Evolutionary conservation across 2,888 invertebrate species (phyloP).

Genomic region (Saturnia pavonia): DNA sequence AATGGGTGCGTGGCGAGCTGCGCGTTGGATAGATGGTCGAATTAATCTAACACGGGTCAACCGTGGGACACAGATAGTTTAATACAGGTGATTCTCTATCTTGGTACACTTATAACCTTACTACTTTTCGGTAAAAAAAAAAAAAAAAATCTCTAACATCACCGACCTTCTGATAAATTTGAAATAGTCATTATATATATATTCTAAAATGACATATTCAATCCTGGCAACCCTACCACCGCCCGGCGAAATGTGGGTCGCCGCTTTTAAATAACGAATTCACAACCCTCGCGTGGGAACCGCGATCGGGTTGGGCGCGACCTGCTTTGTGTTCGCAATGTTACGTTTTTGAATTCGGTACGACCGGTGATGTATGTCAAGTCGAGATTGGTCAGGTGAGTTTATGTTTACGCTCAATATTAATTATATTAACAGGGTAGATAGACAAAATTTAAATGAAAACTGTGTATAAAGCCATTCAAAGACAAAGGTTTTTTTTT

Average conservation of each 20-base stretch:
- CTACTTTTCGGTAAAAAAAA: too few species aligned
- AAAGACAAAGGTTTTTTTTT: too few species aligned
- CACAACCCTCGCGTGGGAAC: slow-evolving; percentile 27
- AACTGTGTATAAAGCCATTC: not conserved
- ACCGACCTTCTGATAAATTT: not conserved
- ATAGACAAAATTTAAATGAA: not conserved
- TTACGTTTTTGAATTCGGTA: slow-evolving; percentile 10
- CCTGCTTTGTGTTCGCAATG: slow-evolving; percentile 7
- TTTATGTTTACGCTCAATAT: not conserved
- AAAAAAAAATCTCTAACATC: not conserved
- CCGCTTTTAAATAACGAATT: slow-evolving; percentile 34
- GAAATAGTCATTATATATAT: not conserved
- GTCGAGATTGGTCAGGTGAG: slow-evolving; percentile 1
- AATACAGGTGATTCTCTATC: too few species aligned
- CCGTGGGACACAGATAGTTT: too few species aligned
- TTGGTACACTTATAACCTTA: too few species aligned
- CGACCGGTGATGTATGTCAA: slow-evolving; percentile 13
- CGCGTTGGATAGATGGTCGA: too few species aligned
- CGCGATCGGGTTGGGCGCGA: slow-evolving; percentile 13
- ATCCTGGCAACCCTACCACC: slow-evolving; percentile 9
- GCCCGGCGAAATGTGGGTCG: slow-evolving; percentile 29
- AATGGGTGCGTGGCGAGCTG: too few species aligned
- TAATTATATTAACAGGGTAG: not conserved
- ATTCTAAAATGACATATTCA: not conserved
- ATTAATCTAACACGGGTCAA: too few species aligned